Evolutionary conservation across 1,140 invertebrate species (phyloP), one percentile per base, ranked within the genome.

Genomic region (Pissodes strobi): DNA sequence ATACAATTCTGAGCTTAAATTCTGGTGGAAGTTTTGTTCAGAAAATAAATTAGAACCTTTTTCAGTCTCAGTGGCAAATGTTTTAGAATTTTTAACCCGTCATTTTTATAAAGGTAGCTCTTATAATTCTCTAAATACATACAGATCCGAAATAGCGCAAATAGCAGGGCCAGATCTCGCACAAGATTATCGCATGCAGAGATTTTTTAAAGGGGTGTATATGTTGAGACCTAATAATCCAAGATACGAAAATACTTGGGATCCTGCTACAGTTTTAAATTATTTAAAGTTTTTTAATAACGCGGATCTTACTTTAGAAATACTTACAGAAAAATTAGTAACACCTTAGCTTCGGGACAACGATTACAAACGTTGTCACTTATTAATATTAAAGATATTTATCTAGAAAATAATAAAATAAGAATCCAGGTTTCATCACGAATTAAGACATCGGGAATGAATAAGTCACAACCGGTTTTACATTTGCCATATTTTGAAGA

Each of bases 181-280:
- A 34, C 30, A n/a, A 34, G 30, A n/a, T n/a, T n/a, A n/a, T n/a
- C n/a, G n/a, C n/a, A n/a, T n/a, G n/a, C n/a, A n/a, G n/a, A n/a
- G n/a, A n/a, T n/a, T n/a, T n/a, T n/a, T n/a, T n/a, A n/a, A n/a
- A n/a, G n/a, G n/a, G n/a, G n/a, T n/a, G n/a, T 45, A 15, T 19
- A 45, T 45, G 34, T 37, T 37, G n/a, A 37, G 8, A n/a, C 34
- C 34, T 37, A 37, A n/a, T n/a, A n/a, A n/a, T n/a, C n/a, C n/a
- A n/a, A n/a, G n/a, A n/a, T n/a, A n/a, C n/a, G n/a, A n/a, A 15
- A 45, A 9, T 9, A 45, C 41, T 45, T 45, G 41, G 41, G 41
- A 45, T 15, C 41, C 41, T 19, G n/a, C 41, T 9, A 13, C 13
- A 15, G 34, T 37, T 37, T n/a, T 37, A n/a, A 37, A 37, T 37